Evolutionary conservation across 2,888 invertebrate genomes (phyloP), one percentile per base, ranked within the genome.

Genomic region (Rhamphomyia laevipes): DNA sequence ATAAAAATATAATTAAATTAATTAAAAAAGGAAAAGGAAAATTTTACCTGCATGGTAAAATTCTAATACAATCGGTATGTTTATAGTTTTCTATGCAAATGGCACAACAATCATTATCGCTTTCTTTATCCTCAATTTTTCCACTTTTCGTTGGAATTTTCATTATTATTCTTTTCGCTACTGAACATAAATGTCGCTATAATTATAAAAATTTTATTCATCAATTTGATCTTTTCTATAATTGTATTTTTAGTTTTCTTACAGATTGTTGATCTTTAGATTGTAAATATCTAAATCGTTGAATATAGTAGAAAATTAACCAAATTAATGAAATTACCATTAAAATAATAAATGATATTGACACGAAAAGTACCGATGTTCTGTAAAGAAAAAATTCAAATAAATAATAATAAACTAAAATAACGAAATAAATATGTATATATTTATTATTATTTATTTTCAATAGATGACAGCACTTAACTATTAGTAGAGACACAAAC

Each of bases 291-390:
- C 94, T 77, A 73, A 94, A 93, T 57, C 93, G 76, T 73, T 95
- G 94, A 47, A 95, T 86, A 70, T 95, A 95, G 74, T 95, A 95
- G 74, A 94, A 94, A 52, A 94, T 85, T 40, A 95, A 80, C 94
- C 94, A 95, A 18, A 93, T 90, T 60, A 94, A 74, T 2, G 92
- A 92, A 57, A 94, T 92, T 60, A 93, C 84, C 91, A 94, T 92
- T 58, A 94, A 75, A 53, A 95, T 88, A 59, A 94, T 91, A 74
- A 95, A 94, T 2, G 93, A 93, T 58, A 94, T 89, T 54, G 93
- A 92, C 49, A 95, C 93, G 72, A 95, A 93, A 58, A 95, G 75
- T 61, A 95, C 92, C 2, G 92, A 91, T 11, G 92, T 92, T 67
- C 88, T 86, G 77, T 1, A 77, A 75, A 60, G 54, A 52, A 61